phyloP scores from a whole-genome alignment of 2,888 invertebrate species.

The Octonoba sinensis region DNA sequence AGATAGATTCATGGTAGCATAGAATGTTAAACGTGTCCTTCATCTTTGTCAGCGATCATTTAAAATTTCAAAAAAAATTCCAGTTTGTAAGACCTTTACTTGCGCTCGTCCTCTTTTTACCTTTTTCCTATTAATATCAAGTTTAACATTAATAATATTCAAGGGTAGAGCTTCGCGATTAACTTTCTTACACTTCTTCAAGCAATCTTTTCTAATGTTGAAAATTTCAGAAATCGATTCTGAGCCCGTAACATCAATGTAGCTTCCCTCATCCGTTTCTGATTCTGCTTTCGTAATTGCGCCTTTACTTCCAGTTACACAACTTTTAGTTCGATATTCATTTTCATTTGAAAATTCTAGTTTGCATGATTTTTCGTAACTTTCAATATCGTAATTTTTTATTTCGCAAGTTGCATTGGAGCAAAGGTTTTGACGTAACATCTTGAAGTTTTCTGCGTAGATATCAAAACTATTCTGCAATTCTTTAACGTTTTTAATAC shows the following conservation, averaged over 20 bases:
- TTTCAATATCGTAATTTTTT: too few relatives aligned
- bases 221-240: not conserved
- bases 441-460: constrained; percentile 18
- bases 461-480: constrained; percentile 7
- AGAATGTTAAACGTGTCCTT: too few relatives aligned
- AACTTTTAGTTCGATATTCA: too few relatives aligned
- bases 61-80: constrained; percentile 27
- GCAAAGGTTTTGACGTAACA: too few relatives aligned
- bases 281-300: not conserved
- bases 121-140: not conserved
- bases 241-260: constrained; percentile 10
- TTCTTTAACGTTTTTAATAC: not conserved
- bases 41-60: too few relatives aligned
- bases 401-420: too few relatives aligned
- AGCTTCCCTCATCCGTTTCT: not conserved
- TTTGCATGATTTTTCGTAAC: too few relatives aligned
- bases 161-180: constrained; percentile 8
- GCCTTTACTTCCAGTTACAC: too few relatives aligned
- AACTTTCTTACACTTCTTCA: not conserved
- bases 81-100: constrained; percentile 13
- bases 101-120: not conserved
- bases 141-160: not conserved
- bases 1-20: too few relatives aligned
- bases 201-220: not conserved
- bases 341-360: too few relatives aligned